These are phyloP conservation scores for Lepas anatifera DNA, from an alignment of 2,888 invertebrate genomes.

Conservation along the genomic window DNA sequence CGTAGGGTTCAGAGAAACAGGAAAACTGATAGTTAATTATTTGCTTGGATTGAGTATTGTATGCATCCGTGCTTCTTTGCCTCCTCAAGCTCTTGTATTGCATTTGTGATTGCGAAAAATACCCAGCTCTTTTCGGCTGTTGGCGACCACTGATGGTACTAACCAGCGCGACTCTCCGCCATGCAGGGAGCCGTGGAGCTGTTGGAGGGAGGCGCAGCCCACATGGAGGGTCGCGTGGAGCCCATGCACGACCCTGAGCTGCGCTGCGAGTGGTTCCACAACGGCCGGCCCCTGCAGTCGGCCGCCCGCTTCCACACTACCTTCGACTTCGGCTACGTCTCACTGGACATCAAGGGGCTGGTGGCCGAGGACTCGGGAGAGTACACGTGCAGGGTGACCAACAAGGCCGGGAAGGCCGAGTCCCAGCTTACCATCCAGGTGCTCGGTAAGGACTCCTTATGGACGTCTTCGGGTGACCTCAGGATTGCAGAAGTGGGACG, in stretches of 20 bases:
- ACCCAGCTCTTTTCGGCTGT: too few species aligned
- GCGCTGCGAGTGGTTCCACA: slow-evolving; percentile 81
- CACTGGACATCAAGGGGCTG: slow-evolving; percentile 84
- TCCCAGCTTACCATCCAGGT: slow-evolving; percentile 71
- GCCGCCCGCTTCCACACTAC: slow-evolving; percentile 86
- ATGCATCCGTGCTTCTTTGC: too few species aligned
- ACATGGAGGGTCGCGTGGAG: slow-evolving; percentile 85
- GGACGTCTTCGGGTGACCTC: too few species aligned
- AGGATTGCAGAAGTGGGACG: too few species aligned
- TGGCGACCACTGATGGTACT: too few species aligned
- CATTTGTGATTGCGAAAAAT: too few species aligned
- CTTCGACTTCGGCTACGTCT: slow-evolving; percentile 95
- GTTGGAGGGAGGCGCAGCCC: slow-evolving; percentile 83
- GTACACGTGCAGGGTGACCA: slow-evolving; percentile 84
- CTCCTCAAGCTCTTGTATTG: too few species aligned
- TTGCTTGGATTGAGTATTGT: too few species aligned
- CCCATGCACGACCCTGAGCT: slow-evolving; percentile 81
- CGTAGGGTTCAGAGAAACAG: too few species aligned
- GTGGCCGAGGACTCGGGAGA: slow-evolving; percentile 93
- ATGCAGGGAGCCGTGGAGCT: slow-evolving; percentile 68
- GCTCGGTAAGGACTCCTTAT: too few species aligned
- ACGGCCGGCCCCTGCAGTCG: slow-evolving; percentile 79
- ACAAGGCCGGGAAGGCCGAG: slow-evolving; percentile 77
- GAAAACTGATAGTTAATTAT: too few species aligned
- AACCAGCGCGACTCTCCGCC: background rate